These are phyloP conservation scores for Megaleporinus macrocephalus DNA, from an alignment of 2,113 vertebrate species.

Conservation along the genomic window DNA sequence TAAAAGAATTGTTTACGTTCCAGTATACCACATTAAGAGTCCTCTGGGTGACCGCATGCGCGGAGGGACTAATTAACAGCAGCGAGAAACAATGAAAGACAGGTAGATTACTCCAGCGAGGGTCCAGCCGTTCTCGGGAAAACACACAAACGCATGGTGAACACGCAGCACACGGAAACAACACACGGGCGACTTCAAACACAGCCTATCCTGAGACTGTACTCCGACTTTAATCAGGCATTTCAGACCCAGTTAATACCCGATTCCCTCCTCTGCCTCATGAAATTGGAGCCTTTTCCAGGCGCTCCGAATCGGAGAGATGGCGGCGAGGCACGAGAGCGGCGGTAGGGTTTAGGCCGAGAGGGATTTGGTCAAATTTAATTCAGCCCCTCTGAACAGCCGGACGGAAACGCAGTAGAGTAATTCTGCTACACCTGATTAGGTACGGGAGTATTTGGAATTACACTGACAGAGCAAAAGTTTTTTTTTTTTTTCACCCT, in stretches of 20 bases:
- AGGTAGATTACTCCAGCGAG: constrained; percentile 18
- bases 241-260: not conserved
- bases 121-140: not conserved
- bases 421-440: not conserved
- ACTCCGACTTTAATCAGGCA: not conserved
- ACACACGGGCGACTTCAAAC: not conserved
- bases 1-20: constrained; percentile 5
- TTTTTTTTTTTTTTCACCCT: not conserved
- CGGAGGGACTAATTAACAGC: constrained; percentile 45
- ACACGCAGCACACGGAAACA: not conserved
- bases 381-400: not conserved
- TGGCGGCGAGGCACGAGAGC: not conserved
- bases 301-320: not conserved
- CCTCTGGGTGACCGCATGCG: not conserved
- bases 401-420: not conserved
- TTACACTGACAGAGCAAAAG: constrained; percentile 10
- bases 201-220: not conserved
- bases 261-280: not conserved
- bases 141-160: not conserved
- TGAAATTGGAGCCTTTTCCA: not conserved
- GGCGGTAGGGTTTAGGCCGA: not conserved
- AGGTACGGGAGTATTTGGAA: not conserved
- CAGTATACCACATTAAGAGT: not conserved
- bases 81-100: constrained; percentile 24
- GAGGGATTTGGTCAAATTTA: constrained; percentile 12